phyloP scores from a whole-genome alignment of 2,113 vertebrate genomes.

The Oryzias melastigma region DNA sequence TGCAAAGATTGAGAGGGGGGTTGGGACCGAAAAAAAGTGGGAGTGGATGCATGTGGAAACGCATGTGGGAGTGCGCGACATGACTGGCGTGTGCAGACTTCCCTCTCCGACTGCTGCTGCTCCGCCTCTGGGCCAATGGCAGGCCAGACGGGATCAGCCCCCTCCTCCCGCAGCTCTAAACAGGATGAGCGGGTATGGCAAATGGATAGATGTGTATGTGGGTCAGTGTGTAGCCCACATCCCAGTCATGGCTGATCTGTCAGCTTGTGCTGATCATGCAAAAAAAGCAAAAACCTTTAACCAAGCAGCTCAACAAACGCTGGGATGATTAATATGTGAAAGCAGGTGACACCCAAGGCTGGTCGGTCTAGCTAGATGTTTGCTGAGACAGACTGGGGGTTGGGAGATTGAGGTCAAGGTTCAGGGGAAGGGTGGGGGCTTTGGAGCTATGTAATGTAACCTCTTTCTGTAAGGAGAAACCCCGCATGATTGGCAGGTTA shows the following conservation, averaged over 20 bases:
- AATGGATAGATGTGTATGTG: conserved; percentile 9
- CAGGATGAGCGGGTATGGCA: background rate
- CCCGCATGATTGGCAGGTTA: conserved; percentile 54
- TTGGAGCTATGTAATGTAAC: conserved; percentile 41
- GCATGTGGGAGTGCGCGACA: no score
- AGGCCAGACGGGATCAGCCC: no score
- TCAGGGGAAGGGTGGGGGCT: conserved; percentile 28
- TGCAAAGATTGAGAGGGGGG: conserved; percentile 3
- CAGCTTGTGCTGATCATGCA: background rate
- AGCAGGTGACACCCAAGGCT: conserved; percentile 27
- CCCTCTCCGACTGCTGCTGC: no score
- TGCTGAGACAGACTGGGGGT: conserved; percentile 16
- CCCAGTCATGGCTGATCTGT: conserved; percentile 11
- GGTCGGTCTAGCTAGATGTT: conserved; percentile 13
- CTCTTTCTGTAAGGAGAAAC: conserved; percentile 55
- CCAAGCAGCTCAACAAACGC: conserved; percentile 10
- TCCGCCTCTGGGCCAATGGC: no score
- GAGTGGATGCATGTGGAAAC: no score
- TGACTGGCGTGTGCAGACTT: no score
- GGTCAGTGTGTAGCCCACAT: conserved; percentile 17
- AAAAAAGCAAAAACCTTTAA: conserved; percentile 13
- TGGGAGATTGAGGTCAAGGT: conserved; percentile 44
- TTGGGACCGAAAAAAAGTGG: background rate
- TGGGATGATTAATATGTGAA: conserved; percentile 20
- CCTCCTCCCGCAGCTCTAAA: no score